These are phyloP conservation scores for Bradypodion ventrale DNA, from an alignment of 2,797 vertebrate genomes.

Conservation along the genomic window DNA sequence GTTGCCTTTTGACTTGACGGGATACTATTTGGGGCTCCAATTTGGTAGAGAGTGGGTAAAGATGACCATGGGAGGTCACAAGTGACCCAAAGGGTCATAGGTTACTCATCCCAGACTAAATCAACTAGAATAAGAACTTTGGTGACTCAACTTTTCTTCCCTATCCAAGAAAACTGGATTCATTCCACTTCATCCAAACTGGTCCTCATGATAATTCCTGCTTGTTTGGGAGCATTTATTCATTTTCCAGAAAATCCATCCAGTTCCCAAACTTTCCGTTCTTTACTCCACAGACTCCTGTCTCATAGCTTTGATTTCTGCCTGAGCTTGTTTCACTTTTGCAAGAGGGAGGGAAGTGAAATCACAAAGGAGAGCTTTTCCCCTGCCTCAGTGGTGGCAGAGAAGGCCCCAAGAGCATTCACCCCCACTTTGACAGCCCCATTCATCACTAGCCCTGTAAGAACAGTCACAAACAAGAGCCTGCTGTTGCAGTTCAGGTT, in stretches of 20 bases:
- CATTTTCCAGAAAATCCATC: background rate
- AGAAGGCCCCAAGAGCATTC: background rate
- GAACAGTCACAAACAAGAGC: background rate
- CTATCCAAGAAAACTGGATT: no score
- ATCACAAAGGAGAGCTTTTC: background rate
- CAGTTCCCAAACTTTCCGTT: no score
- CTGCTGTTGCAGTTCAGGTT: background rate
- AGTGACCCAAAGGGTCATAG: no score
- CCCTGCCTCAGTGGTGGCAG: background rate
- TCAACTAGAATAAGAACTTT: no score
- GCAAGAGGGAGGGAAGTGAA: background rate
- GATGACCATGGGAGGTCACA: no score
- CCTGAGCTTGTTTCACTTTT: background rate
- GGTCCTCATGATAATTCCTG: no score
- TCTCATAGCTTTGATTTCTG: background rate
- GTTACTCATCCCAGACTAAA: no score
- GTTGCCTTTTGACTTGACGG: no score
- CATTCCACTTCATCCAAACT: no score
- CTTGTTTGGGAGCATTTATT: background rate
- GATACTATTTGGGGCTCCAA: no score
- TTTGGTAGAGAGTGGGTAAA: no score
- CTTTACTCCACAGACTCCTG: background rate
- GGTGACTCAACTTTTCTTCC: no score
- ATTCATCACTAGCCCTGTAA: slow-evolving; percentile 2
- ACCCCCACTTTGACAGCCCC: background rate